Evolutionary conservation across 2,888 invertebrate genomes (phyloP), one percentile per base, ranked within the genome.

Genomic region (Tenthredo livida): DNA sequence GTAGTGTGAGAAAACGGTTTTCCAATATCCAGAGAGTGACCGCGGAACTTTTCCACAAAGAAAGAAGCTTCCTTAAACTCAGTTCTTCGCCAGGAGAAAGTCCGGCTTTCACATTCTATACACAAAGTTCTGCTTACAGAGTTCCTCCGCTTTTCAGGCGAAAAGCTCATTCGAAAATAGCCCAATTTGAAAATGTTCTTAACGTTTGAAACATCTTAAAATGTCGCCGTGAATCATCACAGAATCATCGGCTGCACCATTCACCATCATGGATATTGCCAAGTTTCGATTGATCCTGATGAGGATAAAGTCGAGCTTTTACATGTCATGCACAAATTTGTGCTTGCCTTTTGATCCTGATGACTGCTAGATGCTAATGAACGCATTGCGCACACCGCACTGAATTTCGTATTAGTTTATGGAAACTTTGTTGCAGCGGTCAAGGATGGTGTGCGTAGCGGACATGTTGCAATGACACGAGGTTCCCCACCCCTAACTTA

Each of bases 401-500:
- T 43, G 12, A 43, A 43, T 21, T 21, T 15, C 9, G 2, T 37
- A 25, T 40, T 0, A 43, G 40, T 73, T 43, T 25, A 21, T 40
- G 29, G 1, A n/a, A 17, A 21, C 17, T 54, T 33, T 29, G 77
- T 17, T 54, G 54, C 54, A 29, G 29, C n/a, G 50, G 54, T 77
- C 77, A 77, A 54, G 47, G 17, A 6, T 21, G 61, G 17, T 58
- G 21, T 29, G 61, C 61, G 21, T 7, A 21, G 40, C 40, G 58
- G 33, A 40, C 80, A 80, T 61, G 17, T 80, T 80, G 33, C 10
- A 61, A 40, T 80, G 80, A 80, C 80, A 61, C 10, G n/a, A 25
- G 7, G n/a, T 37, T 29, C 72, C 72, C 21, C 25, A 5, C 61
- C 40, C 40, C 40, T 9, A 15, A 40, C 70, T 86, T 85, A 87